These are phyloP conservation scores for Sparidentex hasta DNA, from an alignment of 2,797 vertebrate genomes.

Conservation along the genomic window DNA sequence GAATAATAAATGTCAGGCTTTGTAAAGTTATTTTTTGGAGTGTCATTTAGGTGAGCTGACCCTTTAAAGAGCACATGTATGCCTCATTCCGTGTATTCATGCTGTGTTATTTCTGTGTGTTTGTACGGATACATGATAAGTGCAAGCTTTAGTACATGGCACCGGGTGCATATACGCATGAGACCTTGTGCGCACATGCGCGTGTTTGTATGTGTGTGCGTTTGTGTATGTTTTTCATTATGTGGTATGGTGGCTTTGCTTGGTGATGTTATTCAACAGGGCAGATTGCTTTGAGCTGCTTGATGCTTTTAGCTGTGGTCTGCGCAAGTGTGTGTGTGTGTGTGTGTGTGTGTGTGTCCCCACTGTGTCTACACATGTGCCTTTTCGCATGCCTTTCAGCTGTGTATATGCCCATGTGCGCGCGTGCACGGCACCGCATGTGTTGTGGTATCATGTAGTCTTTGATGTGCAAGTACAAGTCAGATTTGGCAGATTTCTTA, in stretches of 20 bases:
- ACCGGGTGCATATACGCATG: neutral
- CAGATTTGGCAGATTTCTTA: constrained; percentile 52
- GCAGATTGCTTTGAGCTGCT: constrained; percentile 77
- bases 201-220: constrained; percentile 54
- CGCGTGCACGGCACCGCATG: neutral
- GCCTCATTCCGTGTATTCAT: neutral
- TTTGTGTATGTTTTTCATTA: constrained; percentile 80
- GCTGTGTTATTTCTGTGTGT: constrained; percentile 16
- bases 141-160: constrained; percentile 14
- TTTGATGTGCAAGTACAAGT: constrained; percentile 71
- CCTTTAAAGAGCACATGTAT: constrained; percentile 9
- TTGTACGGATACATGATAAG: constrained; percentile 33
- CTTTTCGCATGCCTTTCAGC: constrained; percentile 30
- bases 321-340: constrained; percentile 29
- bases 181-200: constrained; percentile 28
- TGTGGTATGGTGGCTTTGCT: constrained; percentile 76
- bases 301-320: constrained; percentile 81
- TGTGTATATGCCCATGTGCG: constrained; percentile 27
- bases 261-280: constrained; percentile 79
- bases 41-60: constrained; percentile 6
- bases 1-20: neutral
- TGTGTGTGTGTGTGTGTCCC: constrained; percentile 35
- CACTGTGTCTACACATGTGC: constrained; percentile 46
- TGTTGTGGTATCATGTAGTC: constrained; percentile 49
- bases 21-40: too few species aligned